Conservation (phyloP, 2,888 invertebrate species). For the Gymnosoma rotundatum region DNA sequence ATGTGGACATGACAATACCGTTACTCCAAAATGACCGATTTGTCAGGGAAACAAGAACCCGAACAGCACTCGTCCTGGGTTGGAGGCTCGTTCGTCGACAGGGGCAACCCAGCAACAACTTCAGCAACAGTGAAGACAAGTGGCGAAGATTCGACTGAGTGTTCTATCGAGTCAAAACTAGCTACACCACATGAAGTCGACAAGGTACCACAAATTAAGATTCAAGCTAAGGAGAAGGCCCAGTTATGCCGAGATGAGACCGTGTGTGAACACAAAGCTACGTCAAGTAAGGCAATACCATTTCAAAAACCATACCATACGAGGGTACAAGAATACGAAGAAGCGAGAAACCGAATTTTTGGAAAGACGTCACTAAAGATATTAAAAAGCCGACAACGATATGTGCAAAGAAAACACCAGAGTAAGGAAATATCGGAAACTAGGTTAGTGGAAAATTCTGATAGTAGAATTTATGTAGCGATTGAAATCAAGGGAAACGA, state of each 20-base stretch:
- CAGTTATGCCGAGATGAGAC: too few species aligned
- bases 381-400: not conserved
- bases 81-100: slow-evolving; percentile 27
- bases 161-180: too few species aligned
- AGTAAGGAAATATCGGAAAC: not conserved
- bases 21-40: slow-evolving; percentile 12
- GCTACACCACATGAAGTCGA: not conserved
- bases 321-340: not conserved
- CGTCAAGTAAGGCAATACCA: not conserved
- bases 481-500: slow-evolving; percentile 5
- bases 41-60: slow-evolving; percentile 10
- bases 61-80: slow-evolving; percentile 26
- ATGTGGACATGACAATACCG: not conserved
- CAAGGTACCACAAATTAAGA: not conserved
- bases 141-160: not conserved
- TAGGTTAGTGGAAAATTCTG: not conserved
- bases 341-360: not conserved
- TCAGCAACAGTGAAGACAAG: not conserved
- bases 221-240: not conserved
- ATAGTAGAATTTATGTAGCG: not conserved
- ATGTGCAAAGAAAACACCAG: not conserved
- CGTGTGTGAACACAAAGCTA: not conserved
- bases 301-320: not conserved
- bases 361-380: not conserved
- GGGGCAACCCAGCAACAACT: not conserved